A percentile compares a stretch with the other conserved stretches of the same genome.
Conservation (phyloP, 2,113 vertebrate genomes). For the cattle (Bos taurus) region ARS-UCD2.0 NC_037333.1:87126501-87127000, state of each 20-base stretch:
- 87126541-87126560: not conserved
- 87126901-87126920: not conserved
- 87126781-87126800: not conserved
- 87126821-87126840: not conserved
- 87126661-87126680: not conserved
- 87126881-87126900: not conserved
- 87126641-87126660: not conserved
- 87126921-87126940: not conserved
- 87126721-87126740: fast-evolving
- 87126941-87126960: not conserved
- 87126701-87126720: not conserved
- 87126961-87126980: not conserved
- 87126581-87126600: not conserved
- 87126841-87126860: not conserved
- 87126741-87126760: not conserved
- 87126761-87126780: not conserved
- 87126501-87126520: not conserved
- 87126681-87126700: not conserved
- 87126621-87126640: not conserved
- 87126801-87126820: not conserved
- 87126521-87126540: not conserved
- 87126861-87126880: not conserved
- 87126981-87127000: not conserved
- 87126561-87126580: not conserved
- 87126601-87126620: not conserved